These are phyloP conservation scores for Solenopsis invicta DNA, from an alignment of 1,140 invertebrate species.

Conservation along the genomic window DNA sequence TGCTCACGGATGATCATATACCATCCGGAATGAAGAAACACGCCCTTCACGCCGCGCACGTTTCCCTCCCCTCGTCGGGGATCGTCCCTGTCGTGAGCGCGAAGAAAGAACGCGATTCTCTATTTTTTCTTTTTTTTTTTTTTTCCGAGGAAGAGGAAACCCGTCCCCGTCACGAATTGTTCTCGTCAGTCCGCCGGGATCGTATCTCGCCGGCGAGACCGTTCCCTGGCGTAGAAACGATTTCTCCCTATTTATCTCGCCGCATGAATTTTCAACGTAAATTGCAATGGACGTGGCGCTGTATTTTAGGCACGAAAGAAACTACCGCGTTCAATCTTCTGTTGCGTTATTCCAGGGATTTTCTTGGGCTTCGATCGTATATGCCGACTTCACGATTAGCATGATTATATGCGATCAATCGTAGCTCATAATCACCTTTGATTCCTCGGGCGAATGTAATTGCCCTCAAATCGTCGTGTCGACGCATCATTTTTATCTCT, in stretches of 20 bases:
- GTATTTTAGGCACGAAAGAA: conserved; percentile 13
- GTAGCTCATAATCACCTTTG: not conserved
- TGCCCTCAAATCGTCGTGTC: conserved; percentile 62
- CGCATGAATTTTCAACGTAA: conserved; percentile 17
- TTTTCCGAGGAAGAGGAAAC: conserved; percentile 1
- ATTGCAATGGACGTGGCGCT: not conserved
- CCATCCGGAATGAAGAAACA: conserved; percentile 57
- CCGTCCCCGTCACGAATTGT: not conserved
- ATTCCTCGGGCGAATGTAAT: conserved; percentile 42
- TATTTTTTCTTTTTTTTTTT: not conserved
- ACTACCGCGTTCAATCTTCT: not conserved
- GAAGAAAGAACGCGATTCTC: conserved; percentile 25
- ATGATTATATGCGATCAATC: conserved; percentile 30
- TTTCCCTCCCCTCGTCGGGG: conserved; percentile 1
- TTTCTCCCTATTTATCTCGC: not conserved
- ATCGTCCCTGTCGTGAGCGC: conserved; percentile 22
- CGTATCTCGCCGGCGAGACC: not conserved
- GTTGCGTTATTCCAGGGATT: not conserved
- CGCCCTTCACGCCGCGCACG: conserved; percentile 6
- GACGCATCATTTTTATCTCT: conserved; percentile 7
- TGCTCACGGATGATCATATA: conserved; percentile 52
- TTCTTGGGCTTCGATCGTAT: not conserved
- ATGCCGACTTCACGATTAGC: conserved; percentile 19
- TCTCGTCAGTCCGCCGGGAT: not conserved
- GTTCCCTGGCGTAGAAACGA: not conserved